phyloP scores from a whole-genome alignment of 2,797 vertebrate genomes.

The Siniperca undulata region DNA sequence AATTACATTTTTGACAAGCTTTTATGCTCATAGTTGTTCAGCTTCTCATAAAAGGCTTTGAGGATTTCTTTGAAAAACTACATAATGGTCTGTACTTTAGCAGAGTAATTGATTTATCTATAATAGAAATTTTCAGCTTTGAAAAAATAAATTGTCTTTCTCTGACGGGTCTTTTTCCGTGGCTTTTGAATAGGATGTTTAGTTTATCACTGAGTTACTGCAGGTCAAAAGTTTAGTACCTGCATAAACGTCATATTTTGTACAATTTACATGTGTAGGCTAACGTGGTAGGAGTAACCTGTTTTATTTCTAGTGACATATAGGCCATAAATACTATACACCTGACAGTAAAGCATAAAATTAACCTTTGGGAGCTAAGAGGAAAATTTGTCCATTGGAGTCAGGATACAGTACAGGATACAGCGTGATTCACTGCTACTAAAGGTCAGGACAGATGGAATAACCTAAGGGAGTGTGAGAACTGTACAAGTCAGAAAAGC shows the following conservation, averaged over 20 bases:
- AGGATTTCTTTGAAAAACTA: background rate
- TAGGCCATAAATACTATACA: background rate
- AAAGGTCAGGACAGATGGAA: slow-evolving; percentile 17
- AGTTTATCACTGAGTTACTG: background rate
- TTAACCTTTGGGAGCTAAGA: background rate
- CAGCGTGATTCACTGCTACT: background rate
- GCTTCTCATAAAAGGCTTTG: slow-evolving; percentile 10
- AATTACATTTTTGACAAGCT: slow-evolving; percentile 29
- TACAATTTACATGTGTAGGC: background rate
- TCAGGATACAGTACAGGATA: background rate
- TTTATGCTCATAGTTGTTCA: background rate
- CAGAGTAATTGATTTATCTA: background rate
- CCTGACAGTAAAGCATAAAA: background rate
- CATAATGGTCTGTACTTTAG: background rate
- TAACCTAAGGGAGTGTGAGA: slow-evolving; percentile 4
- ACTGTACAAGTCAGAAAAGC: slow-evolving; percentile 3
- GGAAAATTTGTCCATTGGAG: background rate
- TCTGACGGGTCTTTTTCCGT: background rate
- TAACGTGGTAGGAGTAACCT: background rate
- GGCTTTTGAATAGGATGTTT: background rate
- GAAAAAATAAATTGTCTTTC: background rate
- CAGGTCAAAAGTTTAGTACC: background rate
- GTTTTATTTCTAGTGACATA: slow-evolving; percentile 4
- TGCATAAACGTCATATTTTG: slow-evolving; percentile 6
- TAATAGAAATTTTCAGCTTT: background rate